Evolutionary conservation across 2,888 invertebrate genomes (phyloP), one percentile per base, ranked within the genome.

Genomic region (Mimas tiliae): DNA sequence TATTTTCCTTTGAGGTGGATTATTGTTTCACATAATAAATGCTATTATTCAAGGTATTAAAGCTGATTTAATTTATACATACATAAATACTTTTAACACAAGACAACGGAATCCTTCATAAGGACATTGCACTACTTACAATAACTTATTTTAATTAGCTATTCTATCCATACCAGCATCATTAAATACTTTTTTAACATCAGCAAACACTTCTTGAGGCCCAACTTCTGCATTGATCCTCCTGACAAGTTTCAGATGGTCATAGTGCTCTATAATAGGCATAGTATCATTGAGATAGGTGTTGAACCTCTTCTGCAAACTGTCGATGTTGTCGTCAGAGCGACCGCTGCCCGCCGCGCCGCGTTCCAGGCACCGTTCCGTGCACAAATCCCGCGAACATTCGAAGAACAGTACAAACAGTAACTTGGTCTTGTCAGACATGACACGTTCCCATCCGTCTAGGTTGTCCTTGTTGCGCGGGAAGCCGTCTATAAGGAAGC

Each of bases 401-500:
- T 99, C 97, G 78, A 99, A 97, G 86, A 98, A 98, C 34, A 99
- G 90, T 2, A 99, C 98, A 84, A 98, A 98, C 71, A 97, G 95
- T 14, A 99, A 94, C 67, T 96, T 95, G 0, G 97, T 96, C 87
- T 98, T 98, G 33, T 96, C 96, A 0, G 95, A 92, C 97, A 99
- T 98, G 66, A 94, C 94, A 66, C 95, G 90, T 63, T 96, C 95
- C 99, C 99, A 99, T 8, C 99, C 99, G 64, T 98, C 96, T 70
- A 99, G 91, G 86, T 99, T 99, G 86, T 99, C 97, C 85, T 98
- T 95, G 89, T 99, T 99, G 33, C 99, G 95, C 14, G 99, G 99
- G 87, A 99, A 99, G 1, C 99, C 99, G 88, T 99, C 99, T 77
- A 99, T 96, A 8, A 99, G 95, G 87, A 99, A 99, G 67, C 96